These are phyloP conservation scores for Xanthia icteritia DNA, from an alignment of 2,888 invertebrate species.

Conservation along the genomic window DNA sequence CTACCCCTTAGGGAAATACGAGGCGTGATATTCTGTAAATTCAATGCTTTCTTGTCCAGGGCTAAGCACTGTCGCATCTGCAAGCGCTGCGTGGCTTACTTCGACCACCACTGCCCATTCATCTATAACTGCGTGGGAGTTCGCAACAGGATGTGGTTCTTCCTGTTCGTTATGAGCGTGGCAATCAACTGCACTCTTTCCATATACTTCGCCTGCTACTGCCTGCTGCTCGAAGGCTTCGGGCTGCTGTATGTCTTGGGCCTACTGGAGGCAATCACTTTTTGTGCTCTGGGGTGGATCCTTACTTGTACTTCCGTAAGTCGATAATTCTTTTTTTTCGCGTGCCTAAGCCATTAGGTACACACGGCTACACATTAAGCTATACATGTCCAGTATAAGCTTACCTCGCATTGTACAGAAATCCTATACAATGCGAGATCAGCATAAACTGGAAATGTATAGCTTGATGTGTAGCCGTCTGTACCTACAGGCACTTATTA, in stretches of 20 bases:
- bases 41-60: constrained; percentile 67
- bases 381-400: too few species aligned
- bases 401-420: too few species aligned
- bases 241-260: constrained; percentile 96
- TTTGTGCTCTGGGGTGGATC: constrained; percentile 96
- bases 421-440: too few species aligned
- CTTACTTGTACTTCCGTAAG: constrained; percentile 96
- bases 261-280: constrained; percentile 94
- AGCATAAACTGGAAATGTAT: too few species aligned
- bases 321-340: constrained; percentile 24
- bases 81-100: constrained; percentile 96
- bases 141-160: constrained; percentile 98
- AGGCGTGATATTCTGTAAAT: background rate
- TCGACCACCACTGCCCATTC: constrained; percentile 98
- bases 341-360: background rate
- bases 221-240: constrained; percentile 95
- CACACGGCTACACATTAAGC: too few species aligned
- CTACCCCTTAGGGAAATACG: background rate
- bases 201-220: constrained; percentile 96
- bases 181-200: constrained; percentile 97
- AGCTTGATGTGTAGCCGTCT: too few species aligned
- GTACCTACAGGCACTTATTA: too few species aligned
- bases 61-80: constrained; percentile 98
- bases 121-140: constrained; percentile 98
- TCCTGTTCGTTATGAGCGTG: constrained; percentile 96